Conservation (phyloP, 2,888 invertebrate genomes). For the Chaitophorus viminalis region DNA sequence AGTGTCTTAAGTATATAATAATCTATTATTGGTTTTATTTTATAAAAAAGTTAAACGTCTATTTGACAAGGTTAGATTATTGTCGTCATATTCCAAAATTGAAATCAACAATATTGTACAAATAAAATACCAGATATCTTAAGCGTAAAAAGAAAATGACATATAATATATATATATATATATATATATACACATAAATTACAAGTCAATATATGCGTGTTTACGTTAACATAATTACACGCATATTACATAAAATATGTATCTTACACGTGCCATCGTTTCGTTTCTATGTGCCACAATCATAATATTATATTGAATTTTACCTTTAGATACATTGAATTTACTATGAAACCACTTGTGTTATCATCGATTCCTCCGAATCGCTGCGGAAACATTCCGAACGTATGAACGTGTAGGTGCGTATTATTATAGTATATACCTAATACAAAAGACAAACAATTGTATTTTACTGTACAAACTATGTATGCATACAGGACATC, state of each 20-base stretch:
- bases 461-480: no score
- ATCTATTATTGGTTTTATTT: neutral
- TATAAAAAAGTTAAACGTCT: neutral
- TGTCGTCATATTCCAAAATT: neutral
- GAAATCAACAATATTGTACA: neutral
- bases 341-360: neutral
- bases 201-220: neutral
- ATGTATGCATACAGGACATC: neutral
- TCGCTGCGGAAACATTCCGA: neutral
- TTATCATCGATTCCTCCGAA: neutral
- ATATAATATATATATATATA: no score
- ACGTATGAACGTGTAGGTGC: no score
- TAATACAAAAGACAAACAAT: no score
- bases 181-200: no score
- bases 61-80: neutral
- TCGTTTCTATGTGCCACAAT: neutral
- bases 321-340: neutral
- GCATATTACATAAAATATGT: neutral
- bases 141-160: neutral
- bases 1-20: neutral
- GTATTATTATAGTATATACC: no score
- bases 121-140: neutral
- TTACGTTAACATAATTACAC: neutral
- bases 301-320: neutral
- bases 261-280: neutral